phyloP scores from a whole-genome alignment of 2,797 vertebrate species.

The Synanceia verrucosa region DNA sequence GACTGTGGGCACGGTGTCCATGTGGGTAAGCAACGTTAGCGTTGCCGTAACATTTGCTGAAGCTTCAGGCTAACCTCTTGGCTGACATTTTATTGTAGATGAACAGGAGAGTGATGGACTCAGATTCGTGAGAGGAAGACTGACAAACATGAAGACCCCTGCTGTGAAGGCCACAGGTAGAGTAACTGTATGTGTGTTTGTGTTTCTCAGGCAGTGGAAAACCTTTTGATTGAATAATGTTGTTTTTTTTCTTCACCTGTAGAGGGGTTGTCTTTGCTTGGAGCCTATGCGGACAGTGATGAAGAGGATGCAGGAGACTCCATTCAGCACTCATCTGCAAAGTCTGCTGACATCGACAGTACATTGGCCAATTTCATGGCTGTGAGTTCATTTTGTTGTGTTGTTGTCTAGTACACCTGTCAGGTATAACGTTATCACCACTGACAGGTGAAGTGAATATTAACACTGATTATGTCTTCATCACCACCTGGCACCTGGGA shows the following conservation, averaged over 20 bases:
- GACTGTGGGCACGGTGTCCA: not conserved
- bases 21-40: rapidly evolving
- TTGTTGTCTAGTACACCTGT: too few species aligned
- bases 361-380: constrained; percentile 97
- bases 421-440: too few species aligned
- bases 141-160: constrained; percentile 79
- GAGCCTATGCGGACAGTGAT: constrained; percentile 96
- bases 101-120: constrained; percentile 87
- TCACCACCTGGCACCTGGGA: too few species aligned
- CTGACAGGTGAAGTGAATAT: too few species aligned
- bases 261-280: constrained; percentile 95
- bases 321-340: constrained; percentile 48
- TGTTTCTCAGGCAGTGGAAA: not conserved
- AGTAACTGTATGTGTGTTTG: constrained; percentile 19
- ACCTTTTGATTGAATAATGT: not conserved
- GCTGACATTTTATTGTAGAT: constrained; percentile 73
- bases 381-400: constrained; percentile 80
- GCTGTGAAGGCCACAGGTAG: constrained; percentile 92
- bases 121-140: constrained; percentile 71
- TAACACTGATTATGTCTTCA: too few species aligned
- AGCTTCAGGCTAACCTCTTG: not conserved
- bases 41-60: not conserved
- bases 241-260: not conserved
- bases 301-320: constrained; percentile 87
- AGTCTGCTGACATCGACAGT: constrained; percentile 92